phyloP scores from a whole-genome alignment of 2,888 invertebrate genomes.

The Timandra comae region DNA sequence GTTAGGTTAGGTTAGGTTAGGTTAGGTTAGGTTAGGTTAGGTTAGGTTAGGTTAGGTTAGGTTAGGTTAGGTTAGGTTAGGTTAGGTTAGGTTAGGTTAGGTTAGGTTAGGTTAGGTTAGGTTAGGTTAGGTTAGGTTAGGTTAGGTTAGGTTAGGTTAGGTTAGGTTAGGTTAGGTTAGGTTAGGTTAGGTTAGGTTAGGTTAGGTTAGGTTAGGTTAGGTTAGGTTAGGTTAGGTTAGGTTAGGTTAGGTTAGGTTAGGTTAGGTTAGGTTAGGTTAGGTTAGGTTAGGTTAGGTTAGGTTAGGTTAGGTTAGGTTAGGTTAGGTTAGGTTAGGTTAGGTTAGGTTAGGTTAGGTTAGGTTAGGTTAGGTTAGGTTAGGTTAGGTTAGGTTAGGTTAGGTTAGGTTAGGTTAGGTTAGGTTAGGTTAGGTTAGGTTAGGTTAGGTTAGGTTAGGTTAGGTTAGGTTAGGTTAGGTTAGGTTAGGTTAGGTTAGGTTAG shows the following conservation, averaged over 20 bases:
- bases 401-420: slow-evolving; percentile 2
- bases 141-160: slow-evolving; percentile 3
- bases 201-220: slow-evolving; percentile 3
- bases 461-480: slow-evolving; percentile 2
- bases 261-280: slow-evolving; percentile 2
- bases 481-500: slow-evolving; percentile 2
- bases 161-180: slow-evolving; percentile 3
- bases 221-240: slow-evolving; percentile 3
- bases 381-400: slow-evolving; percentile 2
- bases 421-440: slow-evolving; percentile 2
- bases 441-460: slow-evolving; percentile 2
- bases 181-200: slow-evolving; percentile 3
- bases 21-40: slow-evolving; percentile 1
- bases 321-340: slow-evolving; percentile 2
- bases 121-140: slow-evolving; percentile 3
- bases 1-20: background rate
- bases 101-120: slow-evolving; percentile 3
- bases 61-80: slow-evolving; percentile 3
- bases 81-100: slow-evolving; percentile 3
- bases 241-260: slow-evolving; percentile 3
- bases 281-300: slow-evolving; percentile 2
- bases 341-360: slow-evolving; percentile 2
- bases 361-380: slow-evolving; percentile 2
- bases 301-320: slow-evolving; percentile 2
- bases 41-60: slow-evolving; percentile 3